Base-by-base conservation (phyloP, 2,888 invertebrate genomes). In the Stenotaenia linearis region DNA sequence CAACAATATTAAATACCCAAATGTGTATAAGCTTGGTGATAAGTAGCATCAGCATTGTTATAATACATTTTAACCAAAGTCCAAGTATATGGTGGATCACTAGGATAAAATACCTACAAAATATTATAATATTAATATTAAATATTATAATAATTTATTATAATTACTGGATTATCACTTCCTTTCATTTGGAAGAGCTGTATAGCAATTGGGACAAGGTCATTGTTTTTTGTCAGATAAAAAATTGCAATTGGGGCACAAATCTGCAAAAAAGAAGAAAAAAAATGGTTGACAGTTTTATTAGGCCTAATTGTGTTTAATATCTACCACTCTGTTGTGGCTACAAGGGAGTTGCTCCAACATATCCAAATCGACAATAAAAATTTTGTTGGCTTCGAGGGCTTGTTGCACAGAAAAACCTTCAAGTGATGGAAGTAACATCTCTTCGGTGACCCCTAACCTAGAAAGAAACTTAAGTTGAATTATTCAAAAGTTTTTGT, bases 151-250 rank as follows among this genome's bases (percentile, higher is more conserved):
- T 45, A 25, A 40, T 35, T 21, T 30, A 1, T 32, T 75, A 3
- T 10, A 32, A 30, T 75, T 35, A 88, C 87, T 18, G 87, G 87
- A 81, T 88, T 88, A 78, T 87, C 84, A 2, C 84, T 84, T 21
- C 84, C 85, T 80, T 85, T 85, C 37, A 86, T 80, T 82, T 87
- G 88, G 80, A 84, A 85, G 37, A 88, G 84, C 81, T 88, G 88
- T 40, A 88, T 88, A 7, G 88, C 88, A 7, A 88, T 82, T 0
- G 88, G 88, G 78, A 86, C 82, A 77, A 88, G 82, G 45, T 85
- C 83, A 35, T 83, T 79, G 5, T 85, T 82, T 45, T 83, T 84
- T 80, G 86, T 85, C n/a, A 86, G 82, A 81, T 84, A 87, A 83
- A 88, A 87, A 78, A 88, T 83, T 0, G 85, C 87, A 25, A 88